These are phyloP conservation scores for Nasonia longicornis DNA, from an alignment of 1,140 invertebrate species.

Conservation along the genomic window DNA sequence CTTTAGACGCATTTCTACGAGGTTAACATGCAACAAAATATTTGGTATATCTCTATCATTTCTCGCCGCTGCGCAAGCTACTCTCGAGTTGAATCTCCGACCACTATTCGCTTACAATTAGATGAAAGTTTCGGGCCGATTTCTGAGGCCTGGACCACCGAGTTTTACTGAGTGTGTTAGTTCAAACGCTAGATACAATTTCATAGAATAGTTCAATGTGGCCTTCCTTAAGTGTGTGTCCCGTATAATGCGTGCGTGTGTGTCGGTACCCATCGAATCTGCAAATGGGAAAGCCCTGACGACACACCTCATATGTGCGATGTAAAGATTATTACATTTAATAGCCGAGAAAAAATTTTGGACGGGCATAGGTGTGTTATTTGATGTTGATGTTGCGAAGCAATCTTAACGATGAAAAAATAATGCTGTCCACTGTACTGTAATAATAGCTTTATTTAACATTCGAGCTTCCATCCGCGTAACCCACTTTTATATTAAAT, in stretches of 20 bases:
- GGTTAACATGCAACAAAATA: neutral
- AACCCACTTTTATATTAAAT: constrained; percentile 11
- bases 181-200: constrained; percentile 61
- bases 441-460: constrained; percentile 45
- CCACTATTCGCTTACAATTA: constrained; percentile 40
- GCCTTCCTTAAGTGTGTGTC: constrained; percentile 67
- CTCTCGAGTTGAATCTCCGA: constrained; percentile 33
- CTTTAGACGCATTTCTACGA: neutral
- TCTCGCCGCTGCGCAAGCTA: constrained; percentile 1
- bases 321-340: constrained; percentile 37
- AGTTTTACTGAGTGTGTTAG: constrained; percentile 49
- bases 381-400: constrained; percentile 47
- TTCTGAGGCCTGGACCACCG: constrained; percentile 24
- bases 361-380: constrained; percentile 36
- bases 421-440: constrained; percentile 51
- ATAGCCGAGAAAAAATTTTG: constrained; percentile 22
- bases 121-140: constrained; percentile 41
- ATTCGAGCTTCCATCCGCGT: constrained; percentile 37
- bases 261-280: constrained; percentile 19
- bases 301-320: constrained; percentile 17
- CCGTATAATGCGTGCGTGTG: constrained; percentile 27
- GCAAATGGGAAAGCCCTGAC: neutral
- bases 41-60: neutral
- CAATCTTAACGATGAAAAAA: constrained; percentile 43
- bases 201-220: constrained; percentile 69